These are phyloP conservation scores for Phalacrocorax aristotelis DNA, from an alignment of 2,113 vertebrate genomes.

Conservation along the genomic window DNA sequence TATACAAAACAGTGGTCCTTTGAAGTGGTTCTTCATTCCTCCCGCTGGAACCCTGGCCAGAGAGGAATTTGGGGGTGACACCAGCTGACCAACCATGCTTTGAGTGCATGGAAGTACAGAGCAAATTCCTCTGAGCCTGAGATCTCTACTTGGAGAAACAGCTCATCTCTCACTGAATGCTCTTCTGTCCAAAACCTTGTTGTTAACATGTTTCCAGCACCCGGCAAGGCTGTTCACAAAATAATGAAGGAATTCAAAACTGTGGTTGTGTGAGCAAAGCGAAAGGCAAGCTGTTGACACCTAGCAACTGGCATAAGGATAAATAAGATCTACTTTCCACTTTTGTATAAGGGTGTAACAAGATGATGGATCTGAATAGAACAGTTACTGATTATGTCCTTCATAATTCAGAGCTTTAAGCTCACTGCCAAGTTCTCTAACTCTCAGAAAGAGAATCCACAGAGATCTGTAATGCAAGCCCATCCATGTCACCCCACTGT, in stretches of 20 bases:
- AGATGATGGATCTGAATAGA: not conserved
- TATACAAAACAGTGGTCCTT: not conserved
- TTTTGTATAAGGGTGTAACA: not conserved
- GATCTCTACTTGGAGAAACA: not conserved
- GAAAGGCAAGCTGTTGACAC: not conserved
- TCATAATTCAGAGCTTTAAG: not conserved
- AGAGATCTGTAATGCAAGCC: not conserved
- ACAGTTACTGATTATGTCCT: not conserved
- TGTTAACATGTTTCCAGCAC: not conserved
- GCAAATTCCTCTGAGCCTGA: not conserved
- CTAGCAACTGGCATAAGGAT: not conserved
- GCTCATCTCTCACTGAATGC: not conserved
- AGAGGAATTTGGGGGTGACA: not conserved
- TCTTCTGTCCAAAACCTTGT: not conserved
- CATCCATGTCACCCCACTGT: not conserved
- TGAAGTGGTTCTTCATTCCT: slow-evolving; percentile 12
- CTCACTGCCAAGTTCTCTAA: not conserved
- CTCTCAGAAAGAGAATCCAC: not conserved
- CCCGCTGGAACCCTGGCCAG: not conserved
- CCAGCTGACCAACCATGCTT: not conserved
- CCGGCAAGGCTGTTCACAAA: not conserved
- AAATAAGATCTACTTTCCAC: not conserved
- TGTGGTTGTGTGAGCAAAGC: not conserved
- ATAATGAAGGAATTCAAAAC: not conserved
- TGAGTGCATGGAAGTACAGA: not conserved